Percentiles rank a stretch among this genome's conserved stretches.
phyloP scores from a whole-genome alignment of 2,888 invertebrate species.

The Rhingia campestris region DNA sequence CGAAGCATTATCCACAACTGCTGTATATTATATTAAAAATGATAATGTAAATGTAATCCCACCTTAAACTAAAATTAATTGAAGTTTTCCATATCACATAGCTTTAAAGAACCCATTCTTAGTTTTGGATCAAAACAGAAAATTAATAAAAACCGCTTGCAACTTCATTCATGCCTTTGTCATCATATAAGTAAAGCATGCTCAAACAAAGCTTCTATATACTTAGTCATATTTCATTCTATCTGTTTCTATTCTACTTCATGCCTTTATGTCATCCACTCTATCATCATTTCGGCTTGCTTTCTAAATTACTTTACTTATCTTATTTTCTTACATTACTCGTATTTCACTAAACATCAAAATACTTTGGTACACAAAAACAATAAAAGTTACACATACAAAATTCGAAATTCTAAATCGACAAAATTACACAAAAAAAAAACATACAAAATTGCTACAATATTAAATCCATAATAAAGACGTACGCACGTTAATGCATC shows the following conservation, averaged over 20 bases:
- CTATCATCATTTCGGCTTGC: constrained; percentile 59
- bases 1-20: too few species aligned
- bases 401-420: constrained; percentile 25
- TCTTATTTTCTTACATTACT: constrained; percentile 45
- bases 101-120: too few species aligned
- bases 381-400: constrained; percentile 20
- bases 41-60: too few species aligned
- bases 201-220: constrained; percentile 18
- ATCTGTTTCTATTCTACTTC: constrained; percentile 14
- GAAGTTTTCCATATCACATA: too few species aligned
- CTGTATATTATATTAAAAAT: too few species aligned
- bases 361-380: constrained; percentile 43
- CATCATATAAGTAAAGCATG: constrained; percentile 27
- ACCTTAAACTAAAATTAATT: too few species aligned
- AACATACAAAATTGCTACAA: constrained; percentile 42
- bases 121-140: not conserved
- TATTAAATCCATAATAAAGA: constrained; percentile 32
- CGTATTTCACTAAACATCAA: constrained; percentile 28
- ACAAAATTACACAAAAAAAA: constrained; percentile 42
- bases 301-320: constrained; percentile 55
- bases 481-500: constrained; percentile 61
- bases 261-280: constrained; percentile 26
- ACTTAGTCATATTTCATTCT: constrained; percentile 4
- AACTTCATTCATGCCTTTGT: not conserved
- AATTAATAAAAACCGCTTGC: constrained; percentile 2